Base-by-base conservation (phyloP, 2,888 invertebrate species). In the Conops quadrifasciatus region DNA sequence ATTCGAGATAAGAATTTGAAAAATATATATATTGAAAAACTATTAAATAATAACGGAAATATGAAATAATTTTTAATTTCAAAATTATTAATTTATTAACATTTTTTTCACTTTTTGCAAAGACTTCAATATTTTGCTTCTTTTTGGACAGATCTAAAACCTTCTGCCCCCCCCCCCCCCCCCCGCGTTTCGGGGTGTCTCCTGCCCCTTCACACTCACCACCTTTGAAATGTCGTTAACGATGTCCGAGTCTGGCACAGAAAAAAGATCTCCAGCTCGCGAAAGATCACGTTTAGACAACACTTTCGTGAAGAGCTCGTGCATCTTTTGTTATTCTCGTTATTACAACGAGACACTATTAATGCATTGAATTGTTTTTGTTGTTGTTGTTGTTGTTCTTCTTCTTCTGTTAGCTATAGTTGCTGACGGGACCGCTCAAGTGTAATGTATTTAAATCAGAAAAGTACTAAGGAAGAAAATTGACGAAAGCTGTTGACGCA, bases 281-380 rank as follows among this genome's bases (percentile, higher is more conserved):
- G 96, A 95, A 73, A 97, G 89, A 87, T 97, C 96, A 84, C 94
- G 91, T 85, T 94, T 93, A 81, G 92, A 93, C 77, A 97, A 89
- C 76, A 97, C 95, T 88, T 94, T 93, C 82, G 93, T 93, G 84
- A 97, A 93, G 82, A 97, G 88, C 86, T 94, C 94, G 87, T 96
- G 95, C 95, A 96, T 96, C 83, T 87, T 91, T 77, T 28, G 53
- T 49, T 43, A 5, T 36, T 36, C n/a, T 64, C 13, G 49, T 28
- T 47, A 47, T 49, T 63, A 19, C 62, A 21, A 24, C 24, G 53
- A 19, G 19, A 16, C 19, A 21, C 24, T 53, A 11, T 19, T 24
- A 62, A 62, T 43, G 56, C 67, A 56, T 58, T 24, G 24, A 45
- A 19, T 36, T 26, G 45, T 58, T 24, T 9, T 21, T 45, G 45